Evolutionary conservation across 2,797 vertebrate species (phyloP).

Genomic region (Erethizon dorsatum): DNA sequence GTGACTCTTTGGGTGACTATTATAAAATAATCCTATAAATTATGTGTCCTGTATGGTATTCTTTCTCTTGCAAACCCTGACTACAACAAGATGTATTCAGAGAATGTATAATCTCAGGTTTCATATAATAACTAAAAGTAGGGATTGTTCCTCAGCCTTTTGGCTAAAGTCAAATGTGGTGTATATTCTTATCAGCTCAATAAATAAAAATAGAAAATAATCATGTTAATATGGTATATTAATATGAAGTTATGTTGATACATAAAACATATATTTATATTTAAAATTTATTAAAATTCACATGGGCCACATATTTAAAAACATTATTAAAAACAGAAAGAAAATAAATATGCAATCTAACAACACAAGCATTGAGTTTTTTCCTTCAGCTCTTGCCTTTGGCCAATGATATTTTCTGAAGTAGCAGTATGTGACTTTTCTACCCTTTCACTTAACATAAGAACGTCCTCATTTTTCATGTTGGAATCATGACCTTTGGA

Average conservation of each 20-base stretch:
- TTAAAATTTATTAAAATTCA: conserved; percentile 42
- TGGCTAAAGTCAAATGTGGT: not conserved
- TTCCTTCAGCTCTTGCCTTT: not conserved
- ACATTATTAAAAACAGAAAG: conserved; percentile 42
- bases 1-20: no score
- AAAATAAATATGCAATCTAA: conserved; percentile 47
- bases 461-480: conserved; percentile 48
- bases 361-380: conserved; percentile 22
- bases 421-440: not conserved
- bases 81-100: not conserved
- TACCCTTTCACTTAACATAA: conserved; percentile 58
- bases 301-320: not conserved
- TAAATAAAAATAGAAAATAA: conserved; percentile 47
- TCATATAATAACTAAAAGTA: not conserved
- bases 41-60: no score
- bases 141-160: not conserved
- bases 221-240: not conserved
- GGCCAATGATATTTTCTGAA: not conserved
- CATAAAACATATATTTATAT: conserved; percentile 35
- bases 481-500: conserved; percentile 70
- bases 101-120: conserved; percentile 48
- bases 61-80: no score
- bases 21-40: no score
- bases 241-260: conserved; percentile 11
- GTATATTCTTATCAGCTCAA: not conserved